These are phyloP conservation scores for Conus betulinus DNA, from an alignment of 1,140 invertebrate genomes.

Conservation along the genomic window DNA sequence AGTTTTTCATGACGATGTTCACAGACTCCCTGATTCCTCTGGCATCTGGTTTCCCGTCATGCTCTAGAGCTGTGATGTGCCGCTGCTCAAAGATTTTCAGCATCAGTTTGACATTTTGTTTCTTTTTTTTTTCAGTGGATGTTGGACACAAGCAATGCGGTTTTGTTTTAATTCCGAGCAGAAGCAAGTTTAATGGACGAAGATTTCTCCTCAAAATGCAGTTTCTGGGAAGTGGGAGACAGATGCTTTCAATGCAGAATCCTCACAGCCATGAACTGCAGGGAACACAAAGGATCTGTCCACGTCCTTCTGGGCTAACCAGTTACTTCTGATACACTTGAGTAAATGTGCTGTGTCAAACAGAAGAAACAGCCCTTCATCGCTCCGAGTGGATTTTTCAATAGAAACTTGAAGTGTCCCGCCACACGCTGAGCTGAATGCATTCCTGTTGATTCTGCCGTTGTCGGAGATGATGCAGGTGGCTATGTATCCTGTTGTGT, in stretches of 20 bases:
- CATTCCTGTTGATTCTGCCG: conserved; percentile 4
- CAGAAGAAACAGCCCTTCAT: neutral
- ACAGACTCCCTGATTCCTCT: neutral
- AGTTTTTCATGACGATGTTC: neutral
- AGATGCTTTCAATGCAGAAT: neutral
- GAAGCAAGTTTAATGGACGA: neutral
- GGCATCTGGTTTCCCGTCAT: neutral
- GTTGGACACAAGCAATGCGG: too few species aligned
- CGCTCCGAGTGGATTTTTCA: neutral
- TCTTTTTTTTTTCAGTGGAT: neutral
- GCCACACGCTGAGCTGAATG: neutral
- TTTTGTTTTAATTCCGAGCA: too few species aligned
- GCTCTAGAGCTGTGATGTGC: neutral
- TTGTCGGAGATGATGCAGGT: conserved; percentile 14
- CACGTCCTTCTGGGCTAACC: conserved; percentile 4
- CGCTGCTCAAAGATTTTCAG: conserved; percentile 3
- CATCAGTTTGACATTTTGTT: conserved; percentile 11
- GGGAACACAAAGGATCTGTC: neutral
- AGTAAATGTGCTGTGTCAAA: neutral
- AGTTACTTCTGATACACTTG: conserved; percentile 6
- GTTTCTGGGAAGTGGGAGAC: neutral
- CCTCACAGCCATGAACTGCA: neutral
- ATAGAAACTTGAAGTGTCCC: neutral
- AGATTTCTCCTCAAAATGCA: neutral
- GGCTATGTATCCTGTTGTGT: neutral